These are phyloP conservation scores for Addax nasomaculatus DNA, from an alignment of 2,113 vertebrate genomes.

Conservation along the genomic window DNA sequence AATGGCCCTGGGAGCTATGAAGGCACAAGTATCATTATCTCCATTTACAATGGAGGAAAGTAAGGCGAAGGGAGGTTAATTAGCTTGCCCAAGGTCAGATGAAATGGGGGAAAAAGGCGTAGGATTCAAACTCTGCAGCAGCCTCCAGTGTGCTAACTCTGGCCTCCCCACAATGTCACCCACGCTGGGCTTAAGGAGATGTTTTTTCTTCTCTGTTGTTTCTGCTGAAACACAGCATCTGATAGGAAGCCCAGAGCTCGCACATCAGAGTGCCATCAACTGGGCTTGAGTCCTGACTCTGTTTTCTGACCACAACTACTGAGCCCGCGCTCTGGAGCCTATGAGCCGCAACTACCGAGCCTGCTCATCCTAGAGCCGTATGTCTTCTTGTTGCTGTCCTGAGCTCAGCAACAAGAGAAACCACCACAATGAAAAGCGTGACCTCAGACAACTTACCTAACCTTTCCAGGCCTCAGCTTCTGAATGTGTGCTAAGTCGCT, in stretches of 20 bases:
- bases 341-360: too few relatives aligned
- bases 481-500: neutral
- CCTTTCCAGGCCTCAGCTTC: neutral
- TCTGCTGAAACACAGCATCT: neutral
- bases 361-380: too few relatives aligned
- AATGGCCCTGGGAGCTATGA: constrained; percentile 38
- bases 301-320: neutral
- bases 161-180: neutral
- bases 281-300: neutral
- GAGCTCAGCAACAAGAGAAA: too few relatives aligned
- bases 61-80: constrained; percentile 29
- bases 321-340: too few relatives aligned
- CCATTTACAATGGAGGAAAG: constrained; percentile 35
- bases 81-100: constrained; percentile 22
- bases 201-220: neutral
- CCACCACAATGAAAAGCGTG: too few relatives aligned
- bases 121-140: neutral
- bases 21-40: constrained; percentile 49
- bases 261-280: neutral
- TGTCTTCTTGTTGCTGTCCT: too few relatives aligned
- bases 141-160: neutral
- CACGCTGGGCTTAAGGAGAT: neutral
- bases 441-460: neutral
- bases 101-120: neutral
- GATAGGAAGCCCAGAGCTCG: neutral